Percentiles rank a stretch among this genome's conserved stretches.
Evolutionary conservation across 2,888 invertebrate genomes (phyloP).

Genomic region (Spodoptera littoralis): DNA sequence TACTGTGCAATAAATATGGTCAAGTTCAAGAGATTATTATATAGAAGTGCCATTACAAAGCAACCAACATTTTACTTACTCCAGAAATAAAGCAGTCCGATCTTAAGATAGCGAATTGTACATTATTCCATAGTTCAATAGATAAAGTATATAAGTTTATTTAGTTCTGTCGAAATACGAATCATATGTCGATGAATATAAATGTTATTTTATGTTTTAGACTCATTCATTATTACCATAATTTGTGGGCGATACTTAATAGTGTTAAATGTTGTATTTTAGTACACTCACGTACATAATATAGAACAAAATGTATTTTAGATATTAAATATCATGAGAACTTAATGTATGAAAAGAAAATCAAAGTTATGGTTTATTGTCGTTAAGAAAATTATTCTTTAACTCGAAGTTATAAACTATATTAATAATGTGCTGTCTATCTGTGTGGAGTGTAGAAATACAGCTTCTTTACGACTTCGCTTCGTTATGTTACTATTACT

Average conservation of each 20-base stretch:
- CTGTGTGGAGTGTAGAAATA: constrained; percentile 13
- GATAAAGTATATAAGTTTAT: constrained; percentile 5
- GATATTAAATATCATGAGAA: constrained; percentile 53
- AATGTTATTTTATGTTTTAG: constrained; percentile 33
- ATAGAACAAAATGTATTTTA: constrained; percentile 59
- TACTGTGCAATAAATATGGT: constrained; percentile 16
- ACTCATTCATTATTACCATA: constrained; percentile 32
- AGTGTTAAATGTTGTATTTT: constrained; percentile 49
- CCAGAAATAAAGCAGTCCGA: constrained; percentile 42
- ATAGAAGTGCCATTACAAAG: too few relatives aligned
- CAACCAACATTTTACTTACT: neutral
- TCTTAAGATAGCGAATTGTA: constrained; percentile 27
- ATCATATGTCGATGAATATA: constrained; percentile 19
- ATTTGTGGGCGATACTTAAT: constrained; percentile 54
- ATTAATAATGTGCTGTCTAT: constrained; percentile 29
- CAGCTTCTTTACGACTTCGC: constrained; percentile 22
- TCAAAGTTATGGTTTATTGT: constrained; percentile 43
- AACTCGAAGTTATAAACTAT: constrained; percentile 37
- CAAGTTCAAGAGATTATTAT: neutral
- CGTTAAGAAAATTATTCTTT: constrained; percentile 40
- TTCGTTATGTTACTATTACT: constrained; percentile 28
- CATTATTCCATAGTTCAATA: constrained; percentile 9
- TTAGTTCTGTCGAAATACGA: constrained; percentile 22
- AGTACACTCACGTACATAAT: constrained; percentile 55
- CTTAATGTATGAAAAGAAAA: constrained; percentile 40